Conservation (phyloP, 2,797 vertebrate genomes). For the Naso thynnoides region DNA sequence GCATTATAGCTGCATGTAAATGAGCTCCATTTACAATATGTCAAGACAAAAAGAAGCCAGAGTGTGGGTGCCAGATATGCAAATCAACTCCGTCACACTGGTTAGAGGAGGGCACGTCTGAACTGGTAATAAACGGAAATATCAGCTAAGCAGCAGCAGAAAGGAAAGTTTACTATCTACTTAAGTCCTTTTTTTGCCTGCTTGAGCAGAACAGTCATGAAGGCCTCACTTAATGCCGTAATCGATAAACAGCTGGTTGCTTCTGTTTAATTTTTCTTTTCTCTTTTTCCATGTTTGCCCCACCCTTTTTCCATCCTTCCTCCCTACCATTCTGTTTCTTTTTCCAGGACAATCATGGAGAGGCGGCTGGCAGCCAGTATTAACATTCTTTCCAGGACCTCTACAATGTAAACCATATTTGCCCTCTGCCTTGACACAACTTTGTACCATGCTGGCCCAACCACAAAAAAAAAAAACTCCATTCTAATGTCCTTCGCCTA, state of each 20-base stretch:
- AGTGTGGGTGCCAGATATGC: slow-evolving; percentile 52
- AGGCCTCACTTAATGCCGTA: slow-evolving; percentile 26
- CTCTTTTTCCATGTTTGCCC: slow-evolving; percentile 10
- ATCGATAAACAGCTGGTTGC: slow-evolving; percentile 51
- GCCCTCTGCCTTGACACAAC: slow-evolving; percentile 19
- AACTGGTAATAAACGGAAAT: slow-evolving; percentile 41
- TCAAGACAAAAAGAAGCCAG: slow-evolving; percentile 48
- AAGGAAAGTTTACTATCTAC: slow-evolving; percentile 30
- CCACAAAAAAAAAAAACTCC: slow-evolving; percentile 1
- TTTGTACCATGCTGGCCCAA: slow-evolving; percentile 1
- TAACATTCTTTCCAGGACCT: slow-evolving; percentile 88
- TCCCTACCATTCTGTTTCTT: slow-evolving; percentile 25
- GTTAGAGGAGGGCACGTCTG: background rate
- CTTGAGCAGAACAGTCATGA: slow-evolving; percentile 6
- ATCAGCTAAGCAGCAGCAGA: slow-evolving; percentile 32
- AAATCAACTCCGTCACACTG: slow-evolving; percentile 43
- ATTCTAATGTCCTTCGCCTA: background rate
- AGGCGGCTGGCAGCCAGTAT: slow-evolving; percentile 88
- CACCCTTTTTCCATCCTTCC: slow-evolving; percentile 3
- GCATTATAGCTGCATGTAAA: slow-evolving; percentile 67
- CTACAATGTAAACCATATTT: slow-evolving; percentile 87
- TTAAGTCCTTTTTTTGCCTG: background rate
- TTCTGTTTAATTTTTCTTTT: slow-evolving; percentile 39
- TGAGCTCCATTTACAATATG: slow-evolving; percentile 58
- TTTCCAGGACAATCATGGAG: slow-evolving; percentile 88